These are phyloP conservation scores for Parnassius glacialis DNA, from an alignment of 2,888 invertebrate species.

Conservation along the genomic window DNA sequence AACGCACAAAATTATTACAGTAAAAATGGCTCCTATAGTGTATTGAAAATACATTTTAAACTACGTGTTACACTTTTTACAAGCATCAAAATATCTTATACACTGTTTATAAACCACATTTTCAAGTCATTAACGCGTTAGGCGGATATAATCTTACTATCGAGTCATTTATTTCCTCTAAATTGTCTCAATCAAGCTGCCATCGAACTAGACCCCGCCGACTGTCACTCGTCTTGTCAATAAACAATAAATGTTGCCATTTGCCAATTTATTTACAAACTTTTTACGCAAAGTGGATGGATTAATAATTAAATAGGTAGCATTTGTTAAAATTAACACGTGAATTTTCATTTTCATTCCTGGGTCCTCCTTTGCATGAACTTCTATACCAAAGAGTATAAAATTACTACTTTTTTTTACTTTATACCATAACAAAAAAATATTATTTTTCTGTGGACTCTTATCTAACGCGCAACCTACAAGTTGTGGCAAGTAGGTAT, in stretches of 20 bases:
- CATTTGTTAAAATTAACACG: no score
- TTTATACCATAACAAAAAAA: no score
- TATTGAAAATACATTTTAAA: slow-evolving; percentile 73
- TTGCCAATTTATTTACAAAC: not conserved
- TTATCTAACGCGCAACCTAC: no score
- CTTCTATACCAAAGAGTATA: no score
- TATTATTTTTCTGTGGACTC: no score
- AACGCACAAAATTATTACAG: slow-evolving; percentile 80
- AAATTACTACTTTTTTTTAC: no score
- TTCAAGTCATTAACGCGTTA: slow-evolving; percentile 58
- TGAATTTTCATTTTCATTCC: no score
- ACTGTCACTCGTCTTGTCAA: slow-evolving; percentile 78
- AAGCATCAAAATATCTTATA: slow-evolving; percentile 62
- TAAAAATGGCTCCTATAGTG: slow-evolving; percentile 79
- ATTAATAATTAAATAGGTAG: not conserved
- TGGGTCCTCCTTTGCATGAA: no score
- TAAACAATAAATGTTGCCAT: slow-evolving; percentile 74
- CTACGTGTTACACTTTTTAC: slow-evolving; percentile 57
- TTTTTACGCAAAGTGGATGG: not conserved
- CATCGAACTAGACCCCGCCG: slow-evolving; percentile 71
- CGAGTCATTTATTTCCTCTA: slow-evolving; percentile 62
- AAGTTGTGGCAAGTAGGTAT: no score
- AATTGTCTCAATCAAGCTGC: slow-evolving; percentile 63
- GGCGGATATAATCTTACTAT: slow-evolving; percentile 58
- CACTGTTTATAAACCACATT: slow-evolving; percentile 69